These are phyloP conservation scores for Rhagologus leucostigma DNA, from an alignment of 2,113 vertebrate genomes.

Conservation along the genomic window DNA sequence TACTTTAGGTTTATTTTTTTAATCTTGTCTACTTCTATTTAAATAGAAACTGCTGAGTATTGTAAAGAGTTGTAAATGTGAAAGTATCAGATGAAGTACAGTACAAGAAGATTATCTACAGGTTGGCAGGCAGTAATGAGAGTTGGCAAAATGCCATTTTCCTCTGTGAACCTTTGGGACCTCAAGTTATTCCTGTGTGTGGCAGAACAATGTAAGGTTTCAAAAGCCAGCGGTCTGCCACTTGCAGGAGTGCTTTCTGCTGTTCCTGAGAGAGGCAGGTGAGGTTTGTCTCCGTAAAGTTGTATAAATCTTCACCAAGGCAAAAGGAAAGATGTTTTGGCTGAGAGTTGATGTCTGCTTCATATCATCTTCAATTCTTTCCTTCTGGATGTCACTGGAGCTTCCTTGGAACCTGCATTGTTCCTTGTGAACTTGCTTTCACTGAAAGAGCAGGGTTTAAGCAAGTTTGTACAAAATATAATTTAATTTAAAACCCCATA, in stretches of 20 bases:
- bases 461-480: not conserved
- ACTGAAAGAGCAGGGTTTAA: not conserved
- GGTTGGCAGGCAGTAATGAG: conserved; percentile 24
- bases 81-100: conserved; percentile 38
- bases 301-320: not conserved
- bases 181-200: not conserved
- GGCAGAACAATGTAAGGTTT: conserved; percentile 4
- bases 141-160: conserved; percentile 14
- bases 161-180: not conserved
- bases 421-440: not conserved
- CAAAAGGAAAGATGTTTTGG: not conserved
- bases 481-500: not conserved
- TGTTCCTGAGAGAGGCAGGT: not conserved
- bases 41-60: conserved; percentile 44
- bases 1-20: not conserved
- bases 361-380: not conserved
- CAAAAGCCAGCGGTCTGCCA: not conserved
- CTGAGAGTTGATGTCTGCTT: not conserved
- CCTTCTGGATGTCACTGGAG: not conserved
- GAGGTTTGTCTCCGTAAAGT: not conserved
- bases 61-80: conserved; percentile 13
- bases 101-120: conserved; percentile 27
- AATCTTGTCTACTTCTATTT: conserved; percentile 29
- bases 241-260: not conserved
- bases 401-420: not conserved